Conservation (phyloP, 2,113 vertebrate species). For the Ctenodactylus gundi region DNA sequence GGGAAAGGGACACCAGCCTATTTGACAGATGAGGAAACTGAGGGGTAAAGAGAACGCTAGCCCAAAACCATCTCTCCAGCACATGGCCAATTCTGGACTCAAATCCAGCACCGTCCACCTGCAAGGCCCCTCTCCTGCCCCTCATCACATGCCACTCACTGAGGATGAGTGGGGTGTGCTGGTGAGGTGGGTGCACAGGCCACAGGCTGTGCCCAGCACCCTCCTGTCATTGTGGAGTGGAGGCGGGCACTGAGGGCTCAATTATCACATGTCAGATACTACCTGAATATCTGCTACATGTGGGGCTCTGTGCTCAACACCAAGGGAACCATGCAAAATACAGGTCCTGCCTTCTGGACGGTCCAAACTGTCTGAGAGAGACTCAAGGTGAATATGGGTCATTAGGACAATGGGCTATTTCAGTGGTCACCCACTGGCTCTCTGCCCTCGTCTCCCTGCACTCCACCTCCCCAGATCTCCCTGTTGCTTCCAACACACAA, state of each 20-base stretch:
- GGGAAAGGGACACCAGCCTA: neutral
- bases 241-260: neutral
- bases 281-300: neutral
- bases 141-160: neutral
- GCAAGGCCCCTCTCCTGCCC: neutral
- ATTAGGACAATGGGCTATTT: neutral
- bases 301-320: neutral
- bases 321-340: neutral
- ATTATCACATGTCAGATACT: neutral
- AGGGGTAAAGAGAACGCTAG: neutral
- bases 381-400: neutral
- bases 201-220: neutral
- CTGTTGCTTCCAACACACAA: neutral
- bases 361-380: neutral
- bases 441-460: neutral
- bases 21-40: neutral
- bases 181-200: neutral
- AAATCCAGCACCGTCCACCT: neutral
- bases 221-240: neutral
- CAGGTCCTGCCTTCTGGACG: neutral
- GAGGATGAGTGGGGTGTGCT: rapidly evolving
- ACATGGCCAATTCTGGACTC: neutral
- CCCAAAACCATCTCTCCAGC: neutral
- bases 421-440: too few species aligned
- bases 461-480: too few species aligned